Evolutionary conservation across 2,888 invertebrate genomes (phyloP).

Genomic region (Apamea crenata): DNA sequence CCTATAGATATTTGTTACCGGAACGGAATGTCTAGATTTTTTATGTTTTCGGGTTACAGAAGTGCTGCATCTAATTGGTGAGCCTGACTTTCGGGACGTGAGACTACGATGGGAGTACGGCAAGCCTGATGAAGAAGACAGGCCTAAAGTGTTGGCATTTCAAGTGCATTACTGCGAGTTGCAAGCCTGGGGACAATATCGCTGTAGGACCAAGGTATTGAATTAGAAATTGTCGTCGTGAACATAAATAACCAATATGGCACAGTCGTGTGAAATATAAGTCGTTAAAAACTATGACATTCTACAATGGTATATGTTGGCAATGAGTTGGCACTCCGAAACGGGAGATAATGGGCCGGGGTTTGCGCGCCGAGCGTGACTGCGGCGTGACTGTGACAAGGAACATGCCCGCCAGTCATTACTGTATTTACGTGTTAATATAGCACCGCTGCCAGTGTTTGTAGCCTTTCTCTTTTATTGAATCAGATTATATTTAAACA

Average conservation of each 20-base stretch:
- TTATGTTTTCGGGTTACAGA: slow-evolving; percentile 82
- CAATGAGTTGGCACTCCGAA: slow-evolving; percentile 74
- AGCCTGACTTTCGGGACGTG: slow-evolving; percentile 92
- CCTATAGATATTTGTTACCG: slow-evolving; percentile 54
- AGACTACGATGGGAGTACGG: slow-evolving; percentile 92
- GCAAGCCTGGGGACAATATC: slow-evolving; percentile 94
- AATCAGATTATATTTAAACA: slow-evolving; percentile 54
- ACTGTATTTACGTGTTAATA: slow-evolving; percentile 72
- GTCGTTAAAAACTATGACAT: slow-evolving; percentile 61
- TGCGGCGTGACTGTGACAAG: slow-evolving; percentile 75
- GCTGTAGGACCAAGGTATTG: slow-evolving; percentile 92
- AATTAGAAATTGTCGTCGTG: slow-evolving; percentile 2
- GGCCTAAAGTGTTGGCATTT: slow-evolving; percentile 90
- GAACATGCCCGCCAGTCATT: slow-evolving; percentile 71
- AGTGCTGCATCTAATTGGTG: slow-evolving; percentile 91
- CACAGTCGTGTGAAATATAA: slow-evolving; percentile 42
- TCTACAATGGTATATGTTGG: slow-evolving; percentile 58
- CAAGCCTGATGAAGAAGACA: slow-evolving; percentile 76
- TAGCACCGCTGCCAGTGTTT: slow-evolving; percentile 65
- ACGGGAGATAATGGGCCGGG: slow-evolving; percentile 82
- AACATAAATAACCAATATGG: slow-evolving; percentile 11
- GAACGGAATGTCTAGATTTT: slow-evolving; percentile 42
- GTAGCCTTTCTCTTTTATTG: slow-evolving; percentile 65
- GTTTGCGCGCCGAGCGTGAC: slow-evolving; percentile 77
- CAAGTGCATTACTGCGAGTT: slow-evolving; percentile 94